phyloP scores from a whole-genome alignment of 2,113 vertebrate genomes.

The Thamnaconus septentrionalis region DNA sequence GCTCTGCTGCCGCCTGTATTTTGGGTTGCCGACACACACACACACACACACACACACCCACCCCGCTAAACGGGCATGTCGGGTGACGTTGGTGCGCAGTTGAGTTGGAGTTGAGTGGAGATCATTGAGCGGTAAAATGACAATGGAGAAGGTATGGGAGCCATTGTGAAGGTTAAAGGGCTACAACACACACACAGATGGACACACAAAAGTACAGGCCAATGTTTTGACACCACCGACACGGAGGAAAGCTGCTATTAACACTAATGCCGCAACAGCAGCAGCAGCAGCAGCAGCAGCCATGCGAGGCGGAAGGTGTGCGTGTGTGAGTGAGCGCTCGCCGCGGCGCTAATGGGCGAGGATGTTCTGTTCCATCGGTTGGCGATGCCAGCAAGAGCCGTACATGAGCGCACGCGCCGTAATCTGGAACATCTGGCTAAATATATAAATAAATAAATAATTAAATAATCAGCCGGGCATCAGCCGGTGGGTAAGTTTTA shows the following conservation, averaged over 20 bases:
- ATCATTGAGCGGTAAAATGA: conserved; percentile 1
- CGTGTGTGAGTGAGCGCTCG: conserved; percentile 27
- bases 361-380: conserved; percentile 38
- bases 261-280: conserved; percentile 21
- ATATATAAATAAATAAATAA: no score
- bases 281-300: conserved; percentile 13
- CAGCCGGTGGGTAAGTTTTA: conserved; percentile 30
- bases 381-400: conserved; percentile 30
- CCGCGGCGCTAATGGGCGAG: conserved; percentile 45
- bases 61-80: no score
- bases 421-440: conserved; percentile 57
- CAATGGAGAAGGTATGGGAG: conserved; percentile 18
- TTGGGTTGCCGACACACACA: conserved; percentile 29
- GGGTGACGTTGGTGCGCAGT: no score
- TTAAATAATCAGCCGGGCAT: conserved; percentile 27
- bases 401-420: conserved; percentile 51
- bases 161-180: conserved; percentile 16
- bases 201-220: conserved; percentile 22
- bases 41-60: no score
- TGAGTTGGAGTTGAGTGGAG: conserved; percentile 5
- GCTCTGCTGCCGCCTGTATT: conserved; percentile 45
- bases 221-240: conserved; percentile 43
- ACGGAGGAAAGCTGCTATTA: conserved; percentile 35
- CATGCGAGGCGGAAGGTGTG: not conserved
- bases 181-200: conserved; percentile 11